Evolutionary conservation across 2,888 invertebrate genomes (phyloP).

Genomic region (Cataglyphis altisquamis): DNA sequence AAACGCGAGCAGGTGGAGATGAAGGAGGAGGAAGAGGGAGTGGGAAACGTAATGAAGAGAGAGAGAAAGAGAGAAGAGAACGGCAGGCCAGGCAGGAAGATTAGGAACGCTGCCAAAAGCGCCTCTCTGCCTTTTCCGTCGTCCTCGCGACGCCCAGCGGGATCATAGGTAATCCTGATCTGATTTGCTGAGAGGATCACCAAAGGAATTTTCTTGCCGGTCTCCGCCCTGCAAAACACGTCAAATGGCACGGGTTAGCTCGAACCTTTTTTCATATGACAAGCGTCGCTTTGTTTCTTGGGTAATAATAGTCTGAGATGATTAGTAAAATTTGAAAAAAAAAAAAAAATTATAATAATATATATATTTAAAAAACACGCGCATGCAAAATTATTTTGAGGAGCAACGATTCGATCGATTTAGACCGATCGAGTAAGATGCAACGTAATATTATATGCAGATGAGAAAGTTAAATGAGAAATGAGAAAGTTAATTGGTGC

Average conservation of each 20-base stretch:
- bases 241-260: not conserved
- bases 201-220: slow-evolving; percentile 50
- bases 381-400: not conserved
- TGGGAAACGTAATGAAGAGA: slow-evolving; percentile 25
- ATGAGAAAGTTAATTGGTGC: slow-evolving; percentile 21
- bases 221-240: slow-evolving; percentile 58
- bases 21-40: slow-evolving; percentile 5
- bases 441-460: slow-evolving; percentile 21
- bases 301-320: not conserved
- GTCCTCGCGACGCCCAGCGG: slow-evolving; percentile 61
- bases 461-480: slow-evolving; percentile 7
- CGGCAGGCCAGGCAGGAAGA: slow-evolving; percentile 54
- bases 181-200: slow-evolving; percentile 20
- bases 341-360: too few relatives aligned
- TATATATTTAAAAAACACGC: not conserved
- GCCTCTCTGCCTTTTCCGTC: slow-evolving; percentile 74
- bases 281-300: not conserved
- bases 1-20: not conserved
- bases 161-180: slow-evolving; percentile 74
- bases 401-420: not conserved
- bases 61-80: slow-evolving; percentile 45
- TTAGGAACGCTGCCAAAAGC: slow-evolving; percentile 72
- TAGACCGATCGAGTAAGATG: not conserved
- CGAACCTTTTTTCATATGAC: not conserved
- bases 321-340: not conserved